Percentiles rank a stretch among this genome's conserved stretches.
Conservation (phyloP, 2,888 invertebrate genomes). For the Pseudococcus jackbeardsleyi region DNA sequence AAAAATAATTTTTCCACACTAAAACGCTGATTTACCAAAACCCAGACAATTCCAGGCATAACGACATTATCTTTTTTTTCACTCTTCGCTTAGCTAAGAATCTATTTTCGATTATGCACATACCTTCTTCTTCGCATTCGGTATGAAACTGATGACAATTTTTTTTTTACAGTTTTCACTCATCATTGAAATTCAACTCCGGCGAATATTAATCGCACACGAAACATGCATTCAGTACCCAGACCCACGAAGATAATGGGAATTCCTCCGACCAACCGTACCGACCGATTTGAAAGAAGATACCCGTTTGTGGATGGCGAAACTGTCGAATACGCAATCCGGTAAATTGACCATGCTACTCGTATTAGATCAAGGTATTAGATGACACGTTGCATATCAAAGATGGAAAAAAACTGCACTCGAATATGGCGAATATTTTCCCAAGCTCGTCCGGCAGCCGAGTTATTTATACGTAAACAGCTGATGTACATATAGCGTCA, state of each 20-base stretch:
- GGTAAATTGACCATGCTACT: neutral
- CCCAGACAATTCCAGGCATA: neutral
- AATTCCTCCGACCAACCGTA: neutral
- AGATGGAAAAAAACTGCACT: conserved; percentile 6
- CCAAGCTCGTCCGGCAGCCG: neutral
- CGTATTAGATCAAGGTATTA: neutral
- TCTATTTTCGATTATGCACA: neutral
- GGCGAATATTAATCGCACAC: neutral
- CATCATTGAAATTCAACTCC: conserved; percentile 16
- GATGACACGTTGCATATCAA: neutral
- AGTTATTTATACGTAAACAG: conserved; percentile 50
- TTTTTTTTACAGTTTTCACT: neutral
- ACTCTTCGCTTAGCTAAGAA: neutral
- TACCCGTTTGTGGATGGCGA: neutral
- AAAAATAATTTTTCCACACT: neutral
- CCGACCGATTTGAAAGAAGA: neutral
- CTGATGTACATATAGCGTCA: conserved; percentile 34
- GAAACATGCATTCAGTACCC: neutral
- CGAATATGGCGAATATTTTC: conserved; percentile 35
- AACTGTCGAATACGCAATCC: conserved; percentile 20
- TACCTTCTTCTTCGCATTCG: neutral
- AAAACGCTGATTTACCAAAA: neutral
- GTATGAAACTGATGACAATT: neutral
- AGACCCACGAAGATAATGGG: neutral
- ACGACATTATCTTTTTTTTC: neutral